Percentiles rank a stretch among this genome's conserved stretches.
These are phyloP conservation scores for Scaptomyza pallida DNA, from an alignment of 1,140 invertebrate species.

Conservation along the genomic window DNA sequence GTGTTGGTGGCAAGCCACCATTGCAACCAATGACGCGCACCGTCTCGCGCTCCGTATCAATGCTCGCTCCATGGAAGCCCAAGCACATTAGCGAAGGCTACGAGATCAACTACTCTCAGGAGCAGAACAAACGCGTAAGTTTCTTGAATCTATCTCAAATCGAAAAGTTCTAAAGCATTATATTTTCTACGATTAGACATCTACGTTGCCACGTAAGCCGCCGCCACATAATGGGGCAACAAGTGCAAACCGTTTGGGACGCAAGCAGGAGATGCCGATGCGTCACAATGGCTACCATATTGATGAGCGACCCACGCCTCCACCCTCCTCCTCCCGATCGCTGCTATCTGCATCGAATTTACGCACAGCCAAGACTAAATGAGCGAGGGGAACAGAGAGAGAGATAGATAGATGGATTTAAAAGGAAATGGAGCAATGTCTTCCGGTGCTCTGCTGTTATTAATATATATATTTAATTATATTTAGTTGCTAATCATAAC, in stretches of 20 bases:
- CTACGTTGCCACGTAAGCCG: slow-evolving; percentile 75
- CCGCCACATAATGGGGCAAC: slow-evolving; percentile 63
- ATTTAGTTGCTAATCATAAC: slow-evolving; percentile 64
- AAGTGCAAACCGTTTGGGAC: slow-evolving; percentile 60
- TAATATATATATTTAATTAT: slow-evolving; percentile 40
- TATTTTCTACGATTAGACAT: slow-evolving; percentile 38
- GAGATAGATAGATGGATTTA: too few species aligned
- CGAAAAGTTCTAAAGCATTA: not conserved
- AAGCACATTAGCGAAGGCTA: slow-evolving; percentile 89
- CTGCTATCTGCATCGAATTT: slow-evolving; percentile 75
- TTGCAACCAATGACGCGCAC: slow-evolving; percentile 88
- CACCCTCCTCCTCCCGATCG: slow-evolving; percentile 45
- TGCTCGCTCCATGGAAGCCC: slow-evolving; percentile 93
- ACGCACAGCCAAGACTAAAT: slow-evolving; percentile 71
- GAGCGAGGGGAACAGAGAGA: slow-evolving; percentile 7
- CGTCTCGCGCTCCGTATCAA: slow-evolving; percentile 92
- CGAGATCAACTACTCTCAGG: slow-evolving; percentile 92
- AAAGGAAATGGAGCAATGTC: too few species aligned
- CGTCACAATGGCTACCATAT: slow-evolving; percentile 60
- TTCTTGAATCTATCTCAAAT: not conserved
- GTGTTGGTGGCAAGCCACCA: slow-evolving; percentile 73
- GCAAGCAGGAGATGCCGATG: slow-evolving; percentile 51
- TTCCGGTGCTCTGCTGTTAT: slow-evolving; percentile 44
- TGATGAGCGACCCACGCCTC: slow-evolving; percentile 70
- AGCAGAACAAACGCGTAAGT: slow-evolving; percentile 85